Evolutionary conservation across 2,113 vertebrate genomes (phyloP), one percentile per base, ranked within the genome.

Genomic region (Nannobrachium achirus): DNA sequence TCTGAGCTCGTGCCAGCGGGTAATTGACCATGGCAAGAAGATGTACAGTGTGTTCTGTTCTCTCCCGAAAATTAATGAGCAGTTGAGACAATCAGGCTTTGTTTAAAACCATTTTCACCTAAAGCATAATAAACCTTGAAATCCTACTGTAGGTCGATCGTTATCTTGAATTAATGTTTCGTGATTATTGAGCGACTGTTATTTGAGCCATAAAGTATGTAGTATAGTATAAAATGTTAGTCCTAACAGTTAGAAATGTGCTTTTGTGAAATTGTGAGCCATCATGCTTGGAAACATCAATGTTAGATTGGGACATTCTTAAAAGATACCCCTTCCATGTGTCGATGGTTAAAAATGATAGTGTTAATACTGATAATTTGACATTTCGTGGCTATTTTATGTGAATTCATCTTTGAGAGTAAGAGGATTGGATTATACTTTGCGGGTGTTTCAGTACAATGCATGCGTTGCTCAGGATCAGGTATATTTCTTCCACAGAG

Each of bases 41-140:
- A 73, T 42, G 63, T 78, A 56, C 73, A 73, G 66, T 73, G 71
- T 18, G 42, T 66, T 66, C 52, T 53, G 51, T 18, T 38, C 63
- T 66, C 52, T 50, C 51, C 66, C 66, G n/a, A 16, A 79, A 75
- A 83, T 69, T 61, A 83, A 83, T 73, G 65, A 83, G 71, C 56
- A 58, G 41, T 53, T 11, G 20, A 53, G 70, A 77, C 69, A 81
- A 69, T 64, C 66, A 56, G 58, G 68, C 66, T 76, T 78, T 79
- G 61, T 71, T 72, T 66, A 84, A 80, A 69, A 18, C 56, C 56
- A 33, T 50, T 62, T 75, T 49, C 41, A 57, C 14, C 59, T 42
- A 6, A 45, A 13, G 16, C 11, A 13, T n/a, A 40, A 4, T 48
- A 11, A 48, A 13, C 10, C 14, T n/a, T 2, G 45, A 16, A 20